A percentile compares a stretch with the other conserved stretches of the same genome.
phyloP scores from a whole-genome alignment of 2,888 invertebrate genomes.

The Achlya flavicornis region DNA sequence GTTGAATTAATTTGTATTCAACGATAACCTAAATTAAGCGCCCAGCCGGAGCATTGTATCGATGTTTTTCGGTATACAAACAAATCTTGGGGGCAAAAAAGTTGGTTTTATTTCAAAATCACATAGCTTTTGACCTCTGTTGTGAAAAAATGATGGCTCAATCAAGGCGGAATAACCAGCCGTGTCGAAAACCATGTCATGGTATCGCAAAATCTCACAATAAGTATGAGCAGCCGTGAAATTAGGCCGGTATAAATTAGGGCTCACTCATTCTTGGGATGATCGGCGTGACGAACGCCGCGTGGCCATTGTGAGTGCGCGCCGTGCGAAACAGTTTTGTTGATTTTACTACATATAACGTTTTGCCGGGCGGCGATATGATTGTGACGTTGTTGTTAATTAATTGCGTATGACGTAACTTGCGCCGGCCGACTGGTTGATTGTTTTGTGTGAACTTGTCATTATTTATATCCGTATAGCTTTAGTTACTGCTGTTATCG shows the following conservation, averaged over 20 bases:
- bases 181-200: slow-evolving; percentile 76
- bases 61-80: slow-evolving; percentile 36
- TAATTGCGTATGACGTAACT: slow-evolving; percentile 62
- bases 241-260: slow-evolving; percentile 75
- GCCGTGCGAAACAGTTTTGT: slow-evolving; percentile 72
- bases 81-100: slow-evolving; percentile 26
- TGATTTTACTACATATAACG: slow-evolving; percentile 66
- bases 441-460: slow-evolving; percentile 22
- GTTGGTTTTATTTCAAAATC: slow-evolving; percentile 29
- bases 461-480: slow-evolving; percentile 4
- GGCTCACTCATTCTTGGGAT: slow-evolving; percentile 64
- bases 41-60: slow-evolving; percentile 43
- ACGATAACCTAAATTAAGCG: slow-evolving; percentile 54
- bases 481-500: background rate
- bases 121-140: slow-evolving; percentile 14
- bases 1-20: slow-evolving; percentile 70
- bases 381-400: slow-evolving; percentile 53
- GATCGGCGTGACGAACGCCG: slow-evolving; percentile 69
- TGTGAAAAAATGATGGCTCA: slow-evolving; percentile 62
- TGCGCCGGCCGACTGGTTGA: slow-evolving; percentile 35
- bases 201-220: slow-evolving; percentile 75
- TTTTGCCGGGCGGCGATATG: slow-evolving; percentile 47
- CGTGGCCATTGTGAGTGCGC: slow-evolving; percentile 69
- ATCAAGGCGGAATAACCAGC: slow-evolving; percentile 65
- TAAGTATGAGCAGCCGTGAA: slow-evolving; percentile 77